Percentiles rank a stretch among this genome's conserved stretches.
phyloP scores from a whole-genome alignment of 2,797 vertebrate species.

The Hybognathus amarus region DNA sequence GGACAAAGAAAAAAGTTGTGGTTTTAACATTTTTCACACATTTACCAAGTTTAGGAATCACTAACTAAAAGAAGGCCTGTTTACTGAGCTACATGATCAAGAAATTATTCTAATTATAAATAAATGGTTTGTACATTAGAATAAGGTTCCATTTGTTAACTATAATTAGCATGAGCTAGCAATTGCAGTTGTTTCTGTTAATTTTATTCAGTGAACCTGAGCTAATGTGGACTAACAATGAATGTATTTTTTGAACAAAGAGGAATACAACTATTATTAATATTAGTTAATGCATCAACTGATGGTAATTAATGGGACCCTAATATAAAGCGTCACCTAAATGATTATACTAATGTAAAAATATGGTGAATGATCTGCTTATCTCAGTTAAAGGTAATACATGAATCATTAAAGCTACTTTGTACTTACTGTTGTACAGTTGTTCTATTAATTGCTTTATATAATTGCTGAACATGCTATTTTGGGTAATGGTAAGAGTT shows the following conservation, averaged over 20 bases:
- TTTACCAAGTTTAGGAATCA: background rate
- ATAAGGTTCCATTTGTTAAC: background rate
- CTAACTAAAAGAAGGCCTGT: background rate
- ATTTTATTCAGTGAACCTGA: background rate
- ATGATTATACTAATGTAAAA: background rate
- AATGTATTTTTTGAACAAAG: background rate
- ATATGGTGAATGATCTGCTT: background rate
- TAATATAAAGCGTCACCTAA: background rate
- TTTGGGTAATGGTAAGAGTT: constrained; percentile 49
- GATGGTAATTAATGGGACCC: background rate
- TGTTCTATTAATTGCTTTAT: background rate
- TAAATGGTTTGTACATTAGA: background rate
- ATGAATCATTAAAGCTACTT: no score
- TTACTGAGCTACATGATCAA: background rate
- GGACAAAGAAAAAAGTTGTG: background rate
- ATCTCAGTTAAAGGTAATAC: no score
- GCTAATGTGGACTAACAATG: background rate
- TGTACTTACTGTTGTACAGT: background rate
- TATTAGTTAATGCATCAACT: background rate
- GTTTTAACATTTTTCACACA: background rate
- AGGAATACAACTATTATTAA: background rate
- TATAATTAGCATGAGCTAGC: no score
- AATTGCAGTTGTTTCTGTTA: background rate
- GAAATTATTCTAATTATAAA: background rate
- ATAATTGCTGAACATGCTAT: background rate